A percentile compares a stretch with the other conserved stretches of the same genome.
phyloP scores from a whole-genome alignment of 2,888 invertebrate species.

The Tanypteryx hageni region DNA sequence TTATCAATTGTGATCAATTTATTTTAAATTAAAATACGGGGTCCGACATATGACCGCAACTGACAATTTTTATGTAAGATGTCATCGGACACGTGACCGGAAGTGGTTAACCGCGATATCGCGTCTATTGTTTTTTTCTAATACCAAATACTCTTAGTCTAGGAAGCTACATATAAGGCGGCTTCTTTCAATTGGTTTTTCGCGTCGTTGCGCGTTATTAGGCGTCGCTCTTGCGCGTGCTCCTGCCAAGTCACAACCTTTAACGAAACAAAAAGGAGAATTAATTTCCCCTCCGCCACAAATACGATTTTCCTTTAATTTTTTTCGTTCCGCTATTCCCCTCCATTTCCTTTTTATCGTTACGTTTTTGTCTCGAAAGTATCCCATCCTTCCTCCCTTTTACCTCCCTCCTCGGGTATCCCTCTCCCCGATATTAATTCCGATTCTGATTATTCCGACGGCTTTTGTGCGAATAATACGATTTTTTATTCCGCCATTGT shows the following conservation, averaged over 20 bases:
- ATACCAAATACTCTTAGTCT: too few relatives aligned
- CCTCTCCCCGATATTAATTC: not conserved
- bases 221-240: too few relatives aligned
- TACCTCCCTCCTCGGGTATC: not conserved
- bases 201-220: too few relatives aligned
- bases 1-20: too few relatives aligned
- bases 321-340: not conserved
- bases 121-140: too few relatives aligned
- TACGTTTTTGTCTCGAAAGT: not conserved
- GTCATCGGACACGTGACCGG: too few relatives aligned
- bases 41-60: too few relatives aligned
- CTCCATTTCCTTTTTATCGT: not conserved
- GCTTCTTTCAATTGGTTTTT: too few relatives aligned
- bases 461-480: constrained; percentile 56
- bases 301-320: not conserved
- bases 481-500: constrained; percentile 28
- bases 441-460: constrained; percentile 54
- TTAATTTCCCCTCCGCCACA: not conserved
- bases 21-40: too few relatives aligned
- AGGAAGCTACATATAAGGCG: too few relatives aligned
- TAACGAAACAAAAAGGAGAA: not conserved
- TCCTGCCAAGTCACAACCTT: constrained; percentile 5
- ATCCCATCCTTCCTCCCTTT: not conserved
- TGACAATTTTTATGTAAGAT: too few relatives aligned
- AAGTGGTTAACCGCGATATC: too few relatives aligned